Percentiles rank a stretch among this genome's conserved stretches.
Conservation (phyloP, 2,888 invertebrate species). For the Phytoseiulus persimilis region DNA sequence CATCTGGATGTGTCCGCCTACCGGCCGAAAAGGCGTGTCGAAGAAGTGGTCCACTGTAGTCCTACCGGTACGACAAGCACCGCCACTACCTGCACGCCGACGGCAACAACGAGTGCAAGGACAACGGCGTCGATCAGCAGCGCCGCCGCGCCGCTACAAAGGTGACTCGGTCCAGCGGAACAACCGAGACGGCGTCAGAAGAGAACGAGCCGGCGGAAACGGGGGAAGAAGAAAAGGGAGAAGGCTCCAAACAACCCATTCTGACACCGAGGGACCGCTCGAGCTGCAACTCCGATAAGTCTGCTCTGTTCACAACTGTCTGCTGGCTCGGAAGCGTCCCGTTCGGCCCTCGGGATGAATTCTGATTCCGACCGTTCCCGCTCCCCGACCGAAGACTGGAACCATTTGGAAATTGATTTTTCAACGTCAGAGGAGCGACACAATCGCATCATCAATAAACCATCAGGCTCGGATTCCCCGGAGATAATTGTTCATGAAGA, state of each 20-base stretch:
- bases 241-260: neutral
- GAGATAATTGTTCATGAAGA: neutral
- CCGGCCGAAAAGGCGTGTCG: neutral
- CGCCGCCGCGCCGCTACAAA: too few species aligned
- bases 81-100: neutral
- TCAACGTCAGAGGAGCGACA: neutral
- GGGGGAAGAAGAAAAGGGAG: neutral
- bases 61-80: neutral
- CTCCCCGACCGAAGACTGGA: neutral
- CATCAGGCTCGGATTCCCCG: neutral
- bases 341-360: neutral
- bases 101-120: neutral
- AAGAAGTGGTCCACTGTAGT: neutral
- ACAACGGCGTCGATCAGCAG: neutral
- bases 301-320: neutral
- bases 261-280: neutral
- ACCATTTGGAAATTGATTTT: neutral
- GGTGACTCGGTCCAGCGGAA: neutral
- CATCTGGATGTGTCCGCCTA: slow-evolving; percentile 5
- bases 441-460: neutral
- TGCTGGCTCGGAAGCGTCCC: neutral
- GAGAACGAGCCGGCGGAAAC: neutral
- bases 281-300: neutral
- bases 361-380: neutral
- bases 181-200: neutral